Evolutionary conservation across 2,888 invertebrate species (phyloP).

Genomic region (Ochropacha duplaris): DNA sequence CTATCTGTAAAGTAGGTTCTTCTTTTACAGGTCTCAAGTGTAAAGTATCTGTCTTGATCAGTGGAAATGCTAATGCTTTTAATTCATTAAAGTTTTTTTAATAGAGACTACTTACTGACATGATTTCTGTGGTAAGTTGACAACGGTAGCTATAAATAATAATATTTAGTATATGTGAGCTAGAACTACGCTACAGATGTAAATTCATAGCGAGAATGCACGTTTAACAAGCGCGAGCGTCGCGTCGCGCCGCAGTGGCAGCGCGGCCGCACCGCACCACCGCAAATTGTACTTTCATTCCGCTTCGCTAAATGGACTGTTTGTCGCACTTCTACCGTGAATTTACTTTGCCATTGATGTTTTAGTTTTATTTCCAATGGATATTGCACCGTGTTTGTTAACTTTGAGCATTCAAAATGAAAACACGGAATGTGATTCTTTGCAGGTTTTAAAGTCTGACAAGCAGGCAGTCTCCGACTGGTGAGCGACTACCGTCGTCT

Average conservation of each 20-base stretch:
- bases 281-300: constrained; percentile 67
- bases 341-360: constrained; percentile 28
- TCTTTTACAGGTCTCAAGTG: too few species aligned
- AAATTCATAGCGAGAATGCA: neutral
- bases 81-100: too few species aligned
- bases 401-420: neutral
- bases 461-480: too few species aligned
- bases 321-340: constrained; percentile 38
- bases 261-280: constrained; percentile 32
- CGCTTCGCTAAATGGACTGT: constrained; percentile 55
- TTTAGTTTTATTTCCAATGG: constrained; percentile 18
- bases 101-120: too few species aligned
- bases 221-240: constrained; percentile 14
- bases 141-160: too few species aligned
- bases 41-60: too few species aligned
- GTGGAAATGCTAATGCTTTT: too few species aligned
- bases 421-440: too few species aligned
- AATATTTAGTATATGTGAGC: neutral
- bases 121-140: too few species aligned
- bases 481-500: too few species aligned
- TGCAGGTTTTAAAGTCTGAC: too few species aligned
- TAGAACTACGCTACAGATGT: neutral
- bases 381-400: neutral
- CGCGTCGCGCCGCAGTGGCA: constrained; percentile 32
- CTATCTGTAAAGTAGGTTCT: too few species aligned